Evolutionary conservation across 1,140 invertebrate genomes (phyloP), one percentile per base, ranked within the genome.

Genomic region (Tyrophagus putrescentiae): DNA sequence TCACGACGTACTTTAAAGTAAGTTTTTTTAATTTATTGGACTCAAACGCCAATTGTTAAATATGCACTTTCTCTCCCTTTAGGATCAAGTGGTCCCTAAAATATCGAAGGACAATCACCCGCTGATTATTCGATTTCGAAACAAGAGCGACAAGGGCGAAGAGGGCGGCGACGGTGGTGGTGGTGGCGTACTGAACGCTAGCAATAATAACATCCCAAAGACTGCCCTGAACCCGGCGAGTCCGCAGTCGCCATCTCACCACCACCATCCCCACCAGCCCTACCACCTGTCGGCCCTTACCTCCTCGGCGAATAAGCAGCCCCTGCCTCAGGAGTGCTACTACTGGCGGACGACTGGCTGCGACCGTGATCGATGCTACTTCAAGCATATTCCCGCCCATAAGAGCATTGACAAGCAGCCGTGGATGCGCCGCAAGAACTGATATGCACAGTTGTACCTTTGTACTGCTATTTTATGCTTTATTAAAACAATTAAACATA

Each of bases 1-100:
- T 54, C 13, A 54, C 39, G 52, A 13, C 52, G n/a, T 54, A 54
- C 39, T 54, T 54, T 13, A 54, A 54, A 34, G 52, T 54, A 50
- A 48, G n/a, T 6, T 48, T 5, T 6, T 48, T 53, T 5, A 18
- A 9, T 53, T n/a, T 42, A 21, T 2, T 2, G 4, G 4, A 42
- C 3, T 5, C 41, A 42, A 42, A 42, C 25, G 18, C 25, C 6
- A 48, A 23, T 6, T 48, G 21, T 7, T 48, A 23, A 7, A 48
- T 18, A 23, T 48, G 21, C 7, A 21, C 44, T 7, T 7, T 23
- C 21, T 48, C n/a, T 48, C 18, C n/a, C 7, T 48, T n/a, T 9
- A 54, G 52, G 52, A 54, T 33, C 32, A 54, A 54, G 25, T 54
- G 3, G 25, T 54, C 4, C 52, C 52, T 23, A 34, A 34, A n/a